Conservation (phyloP, 2,113 vertebrate species). For the Pogonocichla stellata region DNA sequence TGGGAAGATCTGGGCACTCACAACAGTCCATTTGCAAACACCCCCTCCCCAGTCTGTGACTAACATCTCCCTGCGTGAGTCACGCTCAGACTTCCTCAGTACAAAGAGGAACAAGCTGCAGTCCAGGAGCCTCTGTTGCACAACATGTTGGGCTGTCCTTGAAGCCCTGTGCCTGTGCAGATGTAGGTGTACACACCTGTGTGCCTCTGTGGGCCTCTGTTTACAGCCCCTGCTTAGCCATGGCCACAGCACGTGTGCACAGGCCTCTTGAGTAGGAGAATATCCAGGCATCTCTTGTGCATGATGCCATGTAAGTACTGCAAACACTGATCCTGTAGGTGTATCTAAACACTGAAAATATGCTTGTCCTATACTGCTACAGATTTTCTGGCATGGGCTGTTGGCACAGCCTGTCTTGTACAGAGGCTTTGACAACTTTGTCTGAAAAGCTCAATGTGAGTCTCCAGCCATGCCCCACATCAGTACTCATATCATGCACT, state of each 20-base stretch:
- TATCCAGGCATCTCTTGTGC: not conserved
- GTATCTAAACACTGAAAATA: not conserved
- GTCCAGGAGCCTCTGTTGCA: not conserved
- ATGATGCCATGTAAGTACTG: not conserved
- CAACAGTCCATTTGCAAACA: not conserved
- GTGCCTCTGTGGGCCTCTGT: fast-evolving
- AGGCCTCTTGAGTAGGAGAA: not conserved
- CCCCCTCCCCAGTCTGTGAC: not conserved
- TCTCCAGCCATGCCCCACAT: not conserved
- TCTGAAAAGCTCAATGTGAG: not conserved
- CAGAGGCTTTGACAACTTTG: not conserved
- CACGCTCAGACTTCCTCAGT: not conserved
- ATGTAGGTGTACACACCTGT: not conserved
- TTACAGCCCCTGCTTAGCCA: not conserved
- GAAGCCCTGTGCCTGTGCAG: not conserved
- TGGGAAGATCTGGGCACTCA: not conserved
- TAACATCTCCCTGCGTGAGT: not conserved
- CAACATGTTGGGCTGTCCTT: not conserved
- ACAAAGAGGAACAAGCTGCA: not conserved
- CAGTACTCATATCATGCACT: not conserved
- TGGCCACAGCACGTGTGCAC: fast-evolving
- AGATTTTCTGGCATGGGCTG: not conserved
- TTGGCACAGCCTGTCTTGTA: not conserved
- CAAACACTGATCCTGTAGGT: not conserved
- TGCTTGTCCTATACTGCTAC: not conserved